These are phyloP conservation scores for Turritopsis rubra DNA, from an alignment of 30 jellyfish, hydroid and myxozoan genomes.

Conservation along the genomic window DNA sequence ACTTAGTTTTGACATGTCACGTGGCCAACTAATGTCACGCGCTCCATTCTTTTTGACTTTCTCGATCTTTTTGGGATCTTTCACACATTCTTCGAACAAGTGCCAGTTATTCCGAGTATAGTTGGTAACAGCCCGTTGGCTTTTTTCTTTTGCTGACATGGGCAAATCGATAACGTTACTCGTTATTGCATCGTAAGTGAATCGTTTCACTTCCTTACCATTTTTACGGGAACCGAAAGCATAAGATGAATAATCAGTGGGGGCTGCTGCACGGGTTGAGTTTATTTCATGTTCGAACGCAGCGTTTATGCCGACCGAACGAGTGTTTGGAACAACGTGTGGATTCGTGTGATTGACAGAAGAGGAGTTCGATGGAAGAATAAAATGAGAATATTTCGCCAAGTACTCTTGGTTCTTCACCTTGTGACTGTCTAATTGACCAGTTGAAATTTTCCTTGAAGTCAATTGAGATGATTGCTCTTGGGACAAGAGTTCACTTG, in stretches of 20 bases:
- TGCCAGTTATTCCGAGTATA: background rate
- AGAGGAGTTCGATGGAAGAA: background rate
- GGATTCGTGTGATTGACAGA: background rate
- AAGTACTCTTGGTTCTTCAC: background rate
- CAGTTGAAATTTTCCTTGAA: background rate
- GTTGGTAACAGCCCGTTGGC: background rate
- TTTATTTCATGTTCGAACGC: slow-evolving; percentile 1
- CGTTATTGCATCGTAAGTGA: background rate
- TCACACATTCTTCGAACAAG: slow-evolving; percentile 9
- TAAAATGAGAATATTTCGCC: background rate
- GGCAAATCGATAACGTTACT: background rate
- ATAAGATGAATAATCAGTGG: background rate
- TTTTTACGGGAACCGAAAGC: too few species aligned
- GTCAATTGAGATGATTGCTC: background rate
- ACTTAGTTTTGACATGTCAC: background rate
- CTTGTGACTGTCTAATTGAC: background rate
- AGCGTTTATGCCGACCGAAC: background rate
- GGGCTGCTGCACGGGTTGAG: too few species aligned
- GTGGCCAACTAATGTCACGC: slow-evolving; percentile 21
- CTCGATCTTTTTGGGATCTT: slow-evolving; percentile 13
- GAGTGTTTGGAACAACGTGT: background rate
- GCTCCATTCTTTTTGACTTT: background rate
- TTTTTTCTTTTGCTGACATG: slow-evolving; percentile 18
- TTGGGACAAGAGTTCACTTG: background rate
- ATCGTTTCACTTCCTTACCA: background rate